Base-by-base conservation (phyloP, 1,140 invertebrate species). In the Temnothorax curvispinosus region DNA sequence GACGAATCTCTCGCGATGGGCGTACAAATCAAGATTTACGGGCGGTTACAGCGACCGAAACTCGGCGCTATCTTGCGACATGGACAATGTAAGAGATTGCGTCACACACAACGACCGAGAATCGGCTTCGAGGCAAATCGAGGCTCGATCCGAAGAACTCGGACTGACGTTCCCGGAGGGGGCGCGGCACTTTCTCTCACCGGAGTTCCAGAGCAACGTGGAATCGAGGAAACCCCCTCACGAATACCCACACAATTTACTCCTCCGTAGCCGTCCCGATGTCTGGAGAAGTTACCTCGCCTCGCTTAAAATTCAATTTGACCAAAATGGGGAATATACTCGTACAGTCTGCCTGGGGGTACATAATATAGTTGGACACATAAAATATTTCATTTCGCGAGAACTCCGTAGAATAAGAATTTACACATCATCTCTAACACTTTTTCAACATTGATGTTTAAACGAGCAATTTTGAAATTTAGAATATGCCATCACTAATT, bases 161-260 rank as follows among this genome's bases (percentile, higher is more conserved):
- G 86, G 27, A 67, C 27, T 44, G 81, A 54, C 58, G 67, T 78
- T 87, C 84, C 75, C 87, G 87, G 76, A 86, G 80, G 88, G 89
- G 91, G 93, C 90, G 91, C 90, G 92, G 91, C 90, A 93, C 91
- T 93, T 93, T 93, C 92, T 93, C 93, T 87, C 75, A 50, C 35
- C 72, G 27, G 47, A 62, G 60, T 62, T 60, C 35, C 64, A 47
- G 44, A 69, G 27, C 60, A 54, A 78, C 21, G 50, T 27, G 62
- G 60, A 71, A 44, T 84, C 62, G 52, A 58, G 86, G 47, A 76
- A 89, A 86, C 32, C 71, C 71, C 84, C 67, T n/a, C 47, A 69
- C 67, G 60, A 82, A 82, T 82, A 47, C 38, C n/a, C 35, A 54
- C 54, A 60, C 54, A 27, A 27, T 74, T 47, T 9, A 54, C 54